Evolutionary conservation across 2,888 invertebrate species (phyloP), one percentile per base, ranked within the genome.

Genomic region (Syritta pipiens): DNA sequence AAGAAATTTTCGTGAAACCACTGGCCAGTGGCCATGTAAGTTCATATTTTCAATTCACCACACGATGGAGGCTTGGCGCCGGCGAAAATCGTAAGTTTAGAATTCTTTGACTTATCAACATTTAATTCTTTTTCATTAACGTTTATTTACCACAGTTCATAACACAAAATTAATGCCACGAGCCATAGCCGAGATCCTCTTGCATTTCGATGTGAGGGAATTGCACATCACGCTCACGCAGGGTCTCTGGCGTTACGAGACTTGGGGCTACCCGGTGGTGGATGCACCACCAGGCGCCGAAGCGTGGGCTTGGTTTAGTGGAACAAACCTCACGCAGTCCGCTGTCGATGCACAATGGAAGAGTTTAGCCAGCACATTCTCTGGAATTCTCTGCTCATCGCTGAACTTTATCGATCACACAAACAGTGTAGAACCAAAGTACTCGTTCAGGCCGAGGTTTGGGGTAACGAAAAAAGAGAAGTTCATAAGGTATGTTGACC

Each of bases 321-420:
- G 81, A 1, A 82, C 85, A 63, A 89, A 94, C 85, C 82, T 89
- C 2, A 86, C 85, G 0, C 57, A 77, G 7, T 46, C 62, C 0
- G 83, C 85, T 49, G 92, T 97, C 5, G 94, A 98, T 86, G 90
- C 91, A 49, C 93, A 94, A 83, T 99, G 99, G 99, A 93, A 93
- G 84, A 93, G 94, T 83, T 89, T 99, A 26, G 94, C 96, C 53
- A 95, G 96, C 85, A 94, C 97, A 0, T 91, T 99, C 32, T 97
- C 98, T 12, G 99, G 99, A 1, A 91, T 99, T 4, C 93, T 99
- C 74, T 99, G 99, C 90, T 96, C 98, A 7, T 99, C 99, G 1
- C 90, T 99, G 7, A 98, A 98, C 89, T 98, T 97, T 86, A 95
- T 99, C 82, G 95, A 96, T 85, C 91, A 91, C 57, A 93, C 94